Evolutionary conservation across 2,113 vertebrate species (phyloP), one percentile per base, ranked within the genome.

Genomic region (Seriola rivoliana): DNA sequence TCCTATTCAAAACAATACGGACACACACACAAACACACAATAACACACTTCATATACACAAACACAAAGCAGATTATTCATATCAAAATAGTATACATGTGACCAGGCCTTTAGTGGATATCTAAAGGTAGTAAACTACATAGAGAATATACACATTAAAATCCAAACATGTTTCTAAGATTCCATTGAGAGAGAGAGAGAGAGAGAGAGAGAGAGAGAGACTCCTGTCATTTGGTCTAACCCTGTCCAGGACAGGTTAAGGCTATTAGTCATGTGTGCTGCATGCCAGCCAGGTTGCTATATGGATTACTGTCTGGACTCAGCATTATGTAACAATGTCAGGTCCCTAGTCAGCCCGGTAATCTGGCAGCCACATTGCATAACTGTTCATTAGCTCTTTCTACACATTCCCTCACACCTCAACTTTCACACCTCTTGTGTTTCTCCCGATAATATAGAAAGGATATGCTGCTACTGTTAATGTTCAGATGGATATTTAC

Each of bases 261-360:
- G 34, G 59, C 57, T 52, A 21, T 42, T 4, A 21, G 58, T 85
- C 68, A 25, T 75, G 55, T 14, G 32, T 79, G 64, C 46, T 65
- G 42, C 63, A 42, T 38, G 68, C 4, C 12, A 7, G 66, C 68
- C 89, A 85, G 87, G 85, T 85, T 50, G 8, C 83, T 66, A 8
- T 76, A 85, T 92, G 87, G 92, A 92, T 93, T 92, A 93, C 48
- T 55, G 89, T 88, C 89, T 88, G 83, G 76, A 79, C 78, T 83
- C 71, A 55, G 76, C 66, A 40, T 92, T 92, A 93, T 78, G 84
- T 60, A 94, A 93, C 84, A 36, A 64, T 73, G 88, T 84, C 84
- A 89, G 78, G 66, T 84, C 80, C 67, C 34, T 54, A 59, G 46
- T 86, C 77, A 71, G 80, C 58, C 80, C 74, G 58, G 4, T 93